phyloP scores from a whole-genome alignment of 2,888 invertebrate species.

The Chrysodeixis includens region DNA sequence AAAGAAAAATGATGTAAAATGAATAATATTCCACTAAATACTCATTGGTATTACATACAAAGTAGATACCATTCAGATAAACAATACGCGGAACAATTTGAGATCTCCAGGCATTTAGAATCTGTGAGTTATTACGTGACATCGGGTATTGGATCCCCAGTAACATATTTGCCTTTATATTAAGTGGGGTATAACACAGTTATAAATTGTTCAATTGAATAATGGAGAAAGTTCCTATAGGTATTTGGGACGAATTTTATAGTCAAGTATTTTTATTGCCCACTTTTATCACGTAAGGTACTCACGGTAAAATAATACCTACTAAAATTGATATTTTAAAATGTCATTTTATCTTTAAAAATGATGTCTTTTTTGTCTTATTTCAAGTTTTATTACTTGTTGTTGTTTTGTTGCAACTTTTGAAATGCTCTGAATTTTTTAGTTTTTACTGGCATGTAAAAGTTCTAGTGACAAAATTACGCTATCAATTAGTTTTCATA shows the following conservation, averaged over 20 bases:
- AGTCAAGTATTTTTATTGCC: slow-evolving; percentile 25
- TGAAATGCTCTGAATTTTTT: too few species aligned
- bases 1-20: too few species aligned
- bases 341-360: too few species aligned
- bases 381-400: too few species aligned
- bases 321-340: background rate
- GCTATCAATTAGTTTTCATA: slow-evolving; percentile 3
- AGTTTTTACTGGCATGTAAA: background rate
- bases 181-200: slow-evolving; percentile 24
- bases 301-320: background rate
- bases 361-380: too few species aligned
- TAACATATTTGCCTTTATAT: slow-evolving; percentile 35
- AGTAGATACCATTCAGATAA: background rate
- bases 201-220: slow-evolving; percentile 46
- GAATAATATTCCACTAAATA: too few species aligned
- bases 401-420: too few species aligned
- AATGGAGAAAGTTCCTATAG: slow-evolving; percentile 51
- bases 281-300: slow-evolving; percentile 9
- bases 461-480: background rate
- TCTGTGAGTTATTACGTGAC: slow-evolving; percentile 29
- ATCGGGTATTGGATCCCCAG: slow-evolving; percentile 9
- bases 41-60: too few species aligned
- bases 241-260: slow-evolving; percentile 40
- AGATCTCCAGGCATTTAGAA: slow-evolving; percentile 5
- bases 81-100: slow-evolving; percentile 2